Evolutionary conservation across 2,888 invertebrate species (phyloP), one percentile per base, ranked within the genome.

Genomic region (Augochlorella aurata): DNA sequence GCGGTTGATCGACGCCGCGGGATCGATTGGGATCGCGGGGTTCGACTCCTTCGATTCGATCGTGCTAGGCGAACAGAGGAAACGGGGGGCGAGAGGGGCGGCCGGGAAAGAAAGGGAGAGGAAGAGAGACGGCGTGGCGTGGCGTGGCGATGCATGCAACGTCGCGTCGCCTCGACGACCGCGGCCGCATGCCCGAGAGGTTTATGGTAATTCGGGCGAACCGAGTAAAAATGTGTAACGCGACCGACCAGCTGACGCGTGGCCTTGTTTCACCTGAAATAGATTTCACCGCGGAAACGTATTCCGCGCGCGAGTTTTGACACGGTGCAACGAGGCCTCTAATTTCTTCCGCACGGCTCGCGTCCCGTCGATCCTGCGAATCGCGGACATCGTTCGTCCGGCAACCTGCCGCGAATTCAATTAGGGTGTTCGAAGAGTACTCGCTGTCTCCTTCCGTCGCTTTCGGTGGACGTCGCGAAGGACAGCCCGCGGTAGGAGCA

Each of bases 211-310:
- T 87, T 87, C 75, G 77, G 85, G 69, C 75, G 76, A 78, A 76
- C 45, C 75, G 67, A 71, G 77, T 81, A 88, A 88, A 88, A 88
- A 88, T 84, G 82, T 84, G 74, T 85, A 83, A 83, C 82, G 72
- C 88, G 74, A 54, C 70, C 45, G 71, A 50, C 70, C 49, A 75
- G 66, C 75, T 80, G 83, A 87, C 88, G 88, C 85, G 74, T 83
- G 85, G 78, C 87, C 77, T 80, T 85, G 77, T 87, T 88, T 87
- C 83, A 87, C 85, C 78, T 88, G 87, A 88, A 88, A 88, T 88
- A 88, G 88, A 88, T 84, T 81, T 85, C 79, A 74, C 78, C 76
- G 71, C 77, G 76, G 76, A 87, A 87, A 79, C 76, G 78, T 86
- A 83, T 83, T 83, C 77, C 63, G 69, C 75, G 71, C 75, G 71